Evolutionary conservation across 2,797 vertebrate genomes (phyloP), one percentile per base, ranked within the genome.

Genomic region (Eurystomus glaucurus): DNA sequence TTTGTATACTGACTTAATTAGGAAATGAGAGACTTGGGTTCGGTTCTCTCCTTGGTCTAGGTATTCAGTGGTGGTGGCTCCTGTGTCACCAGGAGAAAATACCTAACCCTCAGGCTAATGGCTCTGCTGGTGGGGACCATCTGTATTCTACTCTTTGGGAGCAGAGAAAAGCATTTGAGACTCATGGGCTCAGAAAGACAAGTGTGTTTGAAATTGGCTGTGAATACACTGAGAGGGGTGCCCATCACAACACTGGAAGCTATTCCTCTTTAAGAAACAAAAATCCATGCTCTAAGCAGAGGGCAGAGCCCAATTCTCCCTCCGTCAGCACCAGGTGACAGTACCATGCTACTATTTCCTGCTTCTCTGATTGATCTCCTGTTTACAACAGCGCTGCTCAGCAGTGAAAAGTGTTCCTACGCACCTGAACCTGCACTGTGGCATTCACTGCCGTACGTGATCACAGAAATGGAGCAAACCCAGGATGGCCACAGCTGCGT

Each of bases 1-100:
- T 75, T 71, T 60, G 37, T 76, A 7, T 50, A 19, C 20, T n/a
- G 41, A 14, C 26, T 93, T 72, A 71, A n/a, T 22, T 29, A 46
- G 75, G 41, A 87, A 70, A 82, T 33, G 25, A 71, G n/a, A 85
- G n/a, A 37, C 55, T 65, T 70, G 43, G 26, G n/a, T 81, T 74
- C 1, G 0, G 2, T 85, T 74, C n/a, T 14, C 28, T 66, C 16
- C n/a, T 85, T 4, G 0, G 9, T 57, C 54, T 69, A 37, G 14
- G 14, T 66, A 25, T 92, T 88, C 26, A 26, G 28, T 61, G 54
- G 10, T 41, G 4, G 22, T 74, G 64, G 16, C 22, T 65, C 35
- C 33, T 57, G 25, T 65, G 28, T 58, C 37, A 39, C 26, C 20
- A 20, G 15, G 35, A 21, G 29, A 43, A 89, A 87, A 69, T 16